These are phyloP conservation scores for Cosmopolites sordidus DNA, from an alignment of 2,888 invertebrate species.

Conservation along the genomic window DNA sequence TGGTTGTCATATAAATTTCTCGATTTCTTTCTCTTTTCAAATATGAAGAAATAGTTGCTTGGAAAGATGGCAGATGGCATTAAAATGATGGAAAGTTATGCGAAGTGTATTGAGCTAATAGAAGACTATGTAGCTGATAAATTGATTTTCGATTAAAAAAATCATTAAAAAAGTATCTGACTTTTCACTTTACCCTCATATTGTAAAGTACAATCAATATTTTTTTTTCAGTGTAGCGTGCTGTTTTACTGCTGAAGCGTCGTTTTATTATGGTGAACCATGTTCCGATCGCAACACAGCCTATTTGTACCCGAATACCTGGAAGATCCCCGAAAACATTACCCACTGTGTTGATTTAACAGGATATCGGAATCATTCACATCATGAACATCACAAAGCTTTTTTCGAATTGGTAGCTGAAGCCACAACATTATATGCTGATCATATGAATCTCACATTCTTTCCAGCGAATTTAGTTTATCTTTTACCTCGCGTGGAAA, in stretches of 20 bases:
- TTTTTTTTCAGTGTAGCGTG: not conserved
- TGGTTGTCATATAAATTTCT: too few relatives aligned
- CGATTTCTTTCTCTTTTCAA: too few relatives aligned
- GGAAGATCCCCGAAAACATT: constrained; percentile 28
- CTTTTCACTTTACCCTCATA: too few relatives aligned
- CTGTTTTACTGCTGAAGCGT: constrained; percentile 16
- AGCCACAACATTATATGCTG: constrained; percentile 40
- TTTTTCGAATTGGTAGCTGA: constrained; percentile 23
- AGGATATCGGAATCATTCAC: constrained; percentile 30
- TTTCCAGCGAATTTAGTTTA: constrained; percentile 28
- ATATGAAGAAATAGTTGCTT: too few relatives aligned
- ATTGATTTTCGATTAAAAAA: too few relatives aligned
- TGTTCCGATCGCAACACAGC: constrained; percentile 42
- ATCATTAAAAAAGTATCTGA: too few relatives aligned
- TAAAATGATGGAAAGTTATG: too few relatives aligned
- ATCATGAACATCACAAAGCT: constrained; percentile 9
- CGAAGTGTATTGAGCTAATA: too few relatives aligned
- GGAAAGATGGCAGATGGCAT: too few relatives aligned
- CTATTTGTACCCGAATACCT: constrained; percentile 31
- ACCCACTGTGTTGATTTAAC: constrained; percentile 41
- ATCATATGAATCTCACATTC: constrained; percentile 37
- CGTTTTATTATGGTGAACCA: constrained; percentile 38
- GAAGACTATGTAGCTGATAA: too few relatives aligned
- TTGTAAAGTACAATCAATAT: too few relatives aligned
- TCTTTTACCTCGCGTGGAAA: constrained; percentile 35